Base-by-base conservation (phyloP, 2,797 vertebrate species). In the Tachyglossus aculeatus region DNA sequence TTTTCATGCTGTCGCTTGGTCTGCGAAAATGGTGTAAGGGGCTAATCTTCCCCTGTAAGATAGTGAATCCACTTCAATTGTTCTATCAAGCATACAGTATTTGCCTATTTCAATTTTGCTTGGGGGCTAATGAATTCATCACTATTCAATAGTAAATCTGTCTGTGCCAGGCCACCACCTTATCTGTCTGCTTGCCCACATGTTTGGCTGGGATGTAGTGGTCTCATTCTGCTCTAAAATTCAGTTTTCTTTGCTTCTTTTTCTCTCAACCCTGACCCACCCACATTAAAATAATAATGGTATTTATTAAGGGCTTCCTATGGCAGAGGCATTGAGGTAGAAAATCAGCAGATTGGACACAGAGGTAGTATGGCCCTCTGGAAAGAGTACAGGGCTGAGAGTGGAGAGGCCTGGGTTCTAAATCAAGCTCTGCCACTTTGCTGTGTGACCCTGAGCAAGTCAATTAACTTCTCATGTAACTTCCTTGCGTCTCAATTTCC, bases 1-100 rank as follows among this genome's bases (percentile, higher is more conserved):
- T 67, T 77, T 75, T 78, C 70, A 68, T 74, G 71, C n/a, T n/a
- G n/a, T 69, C 74, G 62, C 50, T 63, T 75, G 69, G 44, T 76
- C 71, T 52, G 52, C 53, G 65, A 67, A 71, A 73, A 65, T 78
- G 73, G 71, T 38, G 64, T 41, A 7, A 56, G 73, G 32, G 25
- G 53, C 64, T 56, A 71, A 62, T 73, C 62, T 78, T 71, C 21
- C 45, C 73, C 27, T 19, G 34, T 16, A 40, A 59, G 36, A 81
- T 75, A 40, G 48, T 40, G 62, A 85, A 83, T 61, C 19, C 48
- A 60, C 44, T 55, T 63, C 50, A 8, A 14, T 79, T 68, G 57
- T 68, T 67, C 47, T 32, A n/a, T 37, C 48, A 41, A 38, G 50
- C 52, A 39, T 70, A 71, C n/a, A 76, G 60, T 65, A 61, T 16